Conservation (phyloP, 2,888 invertebrate genomes). For the Pollenia amentaria region DNA sequence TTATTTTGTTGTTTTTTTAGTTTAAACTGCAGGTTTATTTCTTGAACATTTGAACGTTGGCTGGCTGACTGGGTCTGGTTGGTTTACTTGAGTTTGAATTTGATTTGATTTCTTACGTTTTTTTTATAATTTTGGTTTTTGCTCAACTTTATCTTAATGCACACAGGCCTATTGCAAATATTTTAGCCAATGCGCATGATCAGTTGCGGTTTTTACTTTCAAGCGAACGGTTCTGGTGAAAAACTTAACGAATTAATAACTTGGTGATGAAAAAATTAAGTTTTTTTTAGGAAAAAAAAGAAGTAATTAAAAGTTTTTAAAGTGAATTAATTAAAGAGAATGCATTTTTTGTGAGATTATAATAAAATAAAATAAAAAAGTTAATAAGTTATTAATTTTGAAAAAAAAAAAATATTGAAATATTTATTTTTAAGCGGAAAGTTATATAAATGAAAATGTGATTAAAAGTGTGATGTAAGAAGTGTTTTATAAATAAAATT, state of each 20-base stretch:
- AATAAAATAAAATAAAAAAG: not conserved
- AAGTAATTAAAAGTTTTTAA: conserved; percentile 10
- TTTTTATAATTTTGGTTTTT: conserved; percentile 26
- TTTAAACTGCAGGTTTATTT: conserved; percentile 48
- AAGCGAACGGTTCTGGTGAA: conserved; percentile 80
- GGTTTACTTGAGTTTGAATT: conserved; percentile 36
- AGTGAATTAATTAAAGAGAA: not conserved
- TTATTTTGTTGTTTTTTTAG: conserved; percentile 50
- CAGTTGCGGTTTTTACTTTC: conserved; percentile 85
- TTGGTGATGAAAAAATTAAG: not conserved
- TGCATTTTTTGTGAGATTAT: conserved; percentile 9
- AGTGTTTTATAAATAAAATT: not conserved
- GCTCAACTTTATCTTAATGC: conserved; percentile 59
- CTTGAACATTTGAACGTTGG: conserved; percentile 59
- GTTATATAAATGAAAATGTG: not conserved
- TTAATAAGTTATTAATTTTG: not conserved
- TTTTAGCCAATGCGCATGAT: conserved; percentile 77
- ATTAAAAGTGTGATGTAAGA: conserved; percentile 43
- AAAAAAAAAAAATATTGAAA: conserved; percentile 1
- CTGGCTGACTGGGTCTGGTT: conserved; percentile 40
- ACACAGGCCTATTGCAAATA: conserved; percentile 68
- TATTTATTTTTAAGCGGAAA: conserved; percentile 13
- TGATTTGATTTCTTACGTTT: conserved; percentile 43
- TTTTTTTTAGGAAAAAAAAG: not conserved
- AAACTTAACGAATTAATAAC: conserved; percentile 4